Percentiles rank a stretch among this genome's conserved stretches.
phyloP scores from a whole-genome alignment of 1,140 invertebrate species.

The honey bee (Apis mellifera) region Amel_HAv3.1 CM009931.2:11696501-11697000 shows the following conservation, averaged over 20 bases:
- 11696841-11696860: too few relatives aligned
- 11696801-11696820: neutral
- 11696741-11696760: neutral
- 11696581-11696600: neutral
- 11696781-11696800: slow-evolving; percentile 6
- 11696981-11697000: slow-evolving; percentile 87
- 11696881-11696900: too few relatives aligned
- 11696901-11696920: neutral
- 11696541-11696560: neutral
- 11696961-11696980: slow-evolving; percentile 64
- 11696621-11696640: slow-evolving; percentile 11
- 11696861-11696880: neutral
- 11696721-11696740: slow-evolving; percentile 4
- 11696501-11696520: neutral
- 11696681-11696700: slow-evolving; percentile 10
- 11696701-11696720: slow-evolving; percentile 30
- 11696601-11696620: neutral
- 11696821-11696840: slow-evolving; percentile 13
- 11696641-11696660: slow-evolving; percentile 24
- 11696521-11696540: neutral
- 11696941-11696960: slow-evolving; percentile 33
- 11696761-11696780: slow-evolving; percentile 22
- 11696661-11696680: slow-evolving; percentile 10
- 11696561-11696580: slow-evolving; percentile 5
- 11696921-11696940: slow-evolving; percentile 14